Conservation (phyloP, 2,113 vertebrate genomes). For the Varanus komodoensis region DNA sequence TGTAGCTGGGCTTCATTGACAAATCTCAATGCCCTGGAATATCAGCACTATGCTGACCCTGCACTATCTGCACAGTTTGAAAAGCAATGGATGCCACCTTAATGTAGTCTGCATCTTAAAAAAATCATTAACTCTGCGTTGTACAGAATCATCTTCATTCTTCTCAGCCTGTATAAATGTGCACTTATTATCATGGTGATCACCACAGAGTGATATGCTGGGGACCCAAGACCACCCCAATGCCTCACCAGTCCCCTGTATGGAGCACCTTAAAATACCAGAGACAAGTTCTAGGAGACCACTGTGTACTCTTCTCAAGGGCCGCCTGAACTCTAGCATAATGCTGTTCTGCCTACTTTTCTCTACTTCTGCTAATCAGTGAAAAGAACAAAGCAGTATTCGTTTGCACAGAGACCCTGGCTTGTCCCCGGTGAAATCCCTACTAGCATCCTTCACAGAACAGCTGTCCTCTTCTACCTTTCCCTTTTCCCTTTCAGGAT, state of each 20-base stretch:
- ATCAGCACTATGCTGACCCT: neutral
- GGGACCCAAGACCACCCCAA: neutral
- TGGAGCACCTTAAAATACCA: neutral
- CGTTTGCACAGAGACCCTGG: neutral
- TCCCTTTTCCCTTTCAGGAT: no score
- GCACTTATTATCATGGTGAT: neutral
- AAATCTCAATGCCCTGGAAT: neutral
- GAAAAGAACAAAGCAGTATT: neutral
- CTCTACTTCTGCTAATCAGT: neutral
- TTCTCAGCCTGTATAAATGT: neutral
- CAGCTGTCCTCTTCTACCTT: neutral
- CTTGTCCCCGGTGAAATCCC: neutral
- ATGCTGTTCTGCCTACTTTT: neutral
- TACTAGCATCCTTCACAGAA: neutral
- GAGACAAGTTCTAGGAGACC: no score
- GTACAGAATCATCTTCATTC: neutral
- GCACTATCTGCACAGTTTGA: neutral
- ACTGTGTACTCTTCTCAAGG: neutral
- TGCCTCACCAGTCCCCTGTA: neutral
- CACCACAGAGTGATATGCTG: neutral
- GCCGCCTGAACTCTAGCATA: neutral
- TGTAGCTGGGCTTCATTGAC: neutral
- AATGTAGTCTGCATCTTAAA: neutral
- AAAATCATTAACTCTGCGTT: neutral
- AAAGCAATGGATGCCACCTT: neutral